phyloP scores from a whole-genome alignment of 2,888 invertebrate genomes.

The Mythimna vitellina region DNA sequence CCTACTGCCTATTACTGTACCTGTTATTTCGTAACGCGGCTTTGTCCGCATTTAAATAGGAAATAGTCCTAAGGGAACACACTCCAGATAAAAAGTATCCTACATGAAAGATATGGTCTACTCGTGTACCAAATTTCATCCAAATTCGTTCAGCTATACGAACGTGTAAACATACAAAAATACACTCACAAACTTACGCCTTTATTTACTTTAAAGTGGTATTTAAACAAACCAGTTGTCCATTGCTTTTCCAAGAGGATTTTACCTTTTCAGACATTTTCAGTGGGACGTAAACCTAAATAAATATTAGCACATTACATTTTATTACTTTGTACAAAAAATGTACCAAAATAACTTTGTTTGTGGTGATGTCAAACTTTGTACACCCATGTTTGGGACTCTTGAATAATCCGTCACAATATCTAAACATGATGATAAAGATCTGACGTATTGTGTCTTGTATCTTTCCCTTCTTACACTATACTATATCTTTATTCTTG shows the following conservation, averaged over 20 bases:
- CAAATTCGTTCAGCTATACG: too few species aligned
- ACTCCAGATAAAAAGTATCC: too few species aligned
- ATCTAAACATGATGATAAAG: constrained; percentile 28
- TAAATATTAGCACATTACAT: constrained; percentile 6
- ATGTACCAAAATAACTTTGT: constrained; percentile 12
- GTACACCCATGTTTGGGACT: constrained; percentile 13
- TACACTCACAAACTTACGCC: too few species aligned
- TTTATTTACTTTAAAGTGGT: constrained; percentile 7
- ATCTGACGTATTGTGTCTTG: constrained; percentile 12
- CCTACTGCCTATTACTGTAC: too few species aligned
- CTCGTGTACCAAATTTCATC: too few species aligned
- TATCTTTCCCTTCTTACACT: constrained; percentile 1
- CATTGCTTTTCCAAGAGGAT: constrained; percentile 6
- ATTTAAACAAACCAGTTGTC: constrained; percentile 9
- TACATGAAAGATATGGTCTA: too few species aligned
- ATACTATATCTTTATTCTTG: background rate
- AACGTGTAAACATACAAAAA: too few species aligned
- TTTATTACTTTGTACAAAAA: background rate
- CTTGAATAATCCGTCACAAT: constrained; percentile 34
- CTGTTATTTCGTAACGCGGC: background rate
- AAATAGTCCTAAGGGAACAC: too few species aligned
- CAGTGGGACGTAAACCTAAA: constrained; percentile 31
- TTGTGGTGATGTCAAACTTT: constrained; percentile 15
- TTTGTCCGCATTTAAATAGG: too few species aligned
- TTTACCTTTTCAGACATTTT: constrained; percentile 11